Evolutionary conservation across 2,888 invertebrate genomes (phyloP), one percentile per base, ranked within the genome.

Genomic region (Dasypogon diadema): DNA sequence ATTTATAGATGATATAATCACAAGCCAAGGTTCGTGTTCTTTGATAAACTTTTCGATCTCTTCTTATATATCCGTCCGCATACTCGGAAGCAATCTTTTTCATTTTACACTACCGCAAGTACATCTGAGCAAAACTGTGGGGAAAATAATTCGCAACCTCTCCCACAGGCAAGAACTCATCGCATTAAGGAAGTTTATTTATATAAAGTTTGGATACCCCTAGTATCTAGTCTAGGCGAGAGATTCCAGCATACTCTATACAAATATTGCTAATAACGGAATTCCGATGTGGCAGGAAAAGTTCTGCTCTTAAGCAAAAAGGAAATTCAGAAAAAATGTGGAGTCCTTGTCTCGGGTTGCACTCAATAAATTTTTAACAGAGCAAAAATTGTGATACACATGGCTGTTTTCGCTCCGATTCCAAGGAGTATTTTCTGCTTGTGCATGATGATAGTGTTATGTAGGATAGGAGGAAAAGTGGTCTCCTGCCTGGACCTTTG

Each of bases 51-150:
- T n/a, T n/a, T n/a, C n/a, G 2, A n/a, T 22, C 55, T 10, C 14
- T 24, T 22, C 55, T 18, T 58, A 2, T 16, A 12, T 58, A 58
- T 58, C 16, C 34, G 16, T 58, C n/a, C 58, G 8, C 34, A 8
- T 30, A 5, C 8, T 30, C 30, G 8, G 30, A 3, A 30, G 30
- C 34, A 16, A 58, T 12, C 14, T 8, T 16, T 6, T 10, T 12
- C 4, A 8, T 26, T 14, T 26, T 46, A 30, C 30, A 30, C 30
- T 5, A 14, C 30, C 16, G 1, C 56, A 56, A 30, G 30, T 63
- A 42, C 63, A 63, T 63, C 63, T 63, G 63, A 37, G 42, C 63
- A 63, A 63, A 42, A 37, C 42, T 48, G 48, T 26, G 48, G 65
- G 46, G 65, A 48, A 68, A 68, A 48, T 68, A 68, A 48, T 48